A percentile compares a stretch with the other conserved stretches of the same genome.
These are phyloP conservation scores for Dexiosoma caninum DNA, from an alignment of 2,888 invertebrate genomes.

Conservation along the genomic window DNA sequence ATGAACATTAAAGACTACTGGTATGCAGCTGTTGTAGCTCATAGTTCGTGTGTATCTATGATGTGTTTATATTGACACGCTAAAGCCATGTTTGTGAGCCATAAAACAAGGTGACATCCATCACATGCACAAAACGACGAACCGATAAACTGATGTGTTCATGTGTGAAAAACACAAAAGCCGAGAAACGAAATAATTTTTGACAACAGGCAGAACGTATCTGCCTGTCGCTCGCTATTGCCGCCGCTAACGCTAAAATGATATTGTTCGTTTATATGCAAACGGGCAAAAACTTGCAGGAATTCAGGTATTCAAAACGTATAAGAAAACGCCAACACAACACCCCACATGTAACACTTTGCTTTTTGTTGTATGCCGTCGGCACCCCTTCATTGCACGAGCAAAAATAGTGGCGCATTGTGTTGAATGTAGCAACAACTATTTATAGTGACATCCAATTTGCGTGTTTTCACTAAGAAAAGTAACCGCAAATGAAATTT, in stretches of 20 bases:
- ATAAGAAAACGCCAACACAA: conserved; percentile 31
- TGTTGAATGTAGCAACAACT: conserved; percentile 68
- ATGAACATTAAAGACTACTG: background rate
- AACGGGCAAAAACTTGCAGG: too few species aligned
- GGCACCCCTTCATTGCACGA: conserved; percentile 45
- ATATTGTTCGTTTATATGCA: background rate
- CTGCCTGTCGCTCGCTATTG: background rate
- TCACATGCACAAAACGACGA: conserved; percentile 58
- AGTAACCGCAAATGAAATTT: conserved; percentile 67
- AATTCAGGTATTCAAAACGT: conserved; percentile 19
- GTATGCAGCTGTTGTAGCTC: background rate
- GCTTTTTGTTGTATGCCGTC: conserved; percentile 36
- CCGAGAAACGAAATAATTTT: conserved; percentile 49
- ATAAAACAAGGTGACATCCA: conserved; percentile 64
- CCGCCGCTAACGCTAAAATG: background rate
- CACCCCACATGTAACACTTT: conserved; percentile 49
- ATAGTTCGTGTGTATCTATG: conserved; percentile 50
- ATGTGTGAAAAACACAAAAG: conserved; percentile 60
- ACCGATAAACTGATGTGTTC: conserved; percentile 56
- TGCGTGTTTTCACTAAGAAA: conserved; percentile 69
- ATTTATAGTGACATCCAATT: conserved; percentile 73
- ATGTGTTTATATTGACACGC: conserved; percentile 66
- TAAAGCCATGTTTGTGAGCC: conserved; percentile 66
- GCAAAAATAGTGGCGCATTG: background rate
- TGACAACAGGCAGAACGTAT: conserved; percentile 43